phyloP scores from a whole-genome alignment of 2,113 vertebrate genomes.

The Antechinus stuartii region DNA sequence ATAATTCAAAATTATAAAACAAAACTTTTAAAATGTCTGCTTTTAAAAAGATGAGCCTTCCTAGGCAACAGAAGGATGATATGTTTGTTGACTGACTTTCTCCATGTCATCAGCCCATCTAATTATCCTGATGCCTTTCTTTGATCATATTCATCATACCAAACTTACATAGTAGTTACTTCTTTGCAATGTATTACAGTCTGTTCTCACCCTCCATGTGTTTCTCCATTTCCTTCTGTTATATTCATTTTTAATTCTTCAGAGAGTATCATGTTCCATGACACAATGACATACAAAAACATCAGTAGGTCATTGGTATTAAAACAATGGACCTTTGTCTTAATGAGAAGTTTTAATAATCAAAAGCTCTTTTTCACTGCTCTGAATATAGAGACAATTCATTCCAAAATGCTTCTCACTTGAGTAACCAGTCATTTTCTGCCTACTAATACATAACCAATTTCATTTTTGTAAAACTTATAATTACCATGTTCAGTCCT shows the following conservation, averaged over 20 bases:
- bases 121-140: background rate
- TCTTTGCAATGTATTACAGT: background rate
- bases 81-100: background rate
- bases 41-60: background rate
- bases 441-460: background rate
- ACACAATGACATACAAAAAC: background rate
- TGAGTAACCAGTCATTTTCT: background rate
- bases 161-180: background rate
- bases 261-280: background rate
- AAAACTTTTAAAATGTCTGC: background rate
- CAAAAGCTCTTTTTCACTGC: background rate
- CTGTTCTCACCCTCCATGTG: background rate
- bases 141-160: background rate
- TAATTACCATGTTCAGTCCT: background rate
- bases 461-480: background rate
- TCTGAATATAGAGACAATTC: background rate
- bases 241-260: background rate
- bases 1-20: background rate
- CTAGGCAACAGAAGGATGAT: background rate
- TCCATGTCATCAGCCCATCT: background rate
- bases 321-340: background rate
- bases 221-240: background rate
- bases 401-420: background rate
- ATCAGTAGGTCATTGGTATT: background rate
- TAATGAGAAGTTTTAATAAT: background rate